Base-by-base conservation (phyloP, 2,888 invertebrate genomes). In the Epistrophe eligans region DNA sequence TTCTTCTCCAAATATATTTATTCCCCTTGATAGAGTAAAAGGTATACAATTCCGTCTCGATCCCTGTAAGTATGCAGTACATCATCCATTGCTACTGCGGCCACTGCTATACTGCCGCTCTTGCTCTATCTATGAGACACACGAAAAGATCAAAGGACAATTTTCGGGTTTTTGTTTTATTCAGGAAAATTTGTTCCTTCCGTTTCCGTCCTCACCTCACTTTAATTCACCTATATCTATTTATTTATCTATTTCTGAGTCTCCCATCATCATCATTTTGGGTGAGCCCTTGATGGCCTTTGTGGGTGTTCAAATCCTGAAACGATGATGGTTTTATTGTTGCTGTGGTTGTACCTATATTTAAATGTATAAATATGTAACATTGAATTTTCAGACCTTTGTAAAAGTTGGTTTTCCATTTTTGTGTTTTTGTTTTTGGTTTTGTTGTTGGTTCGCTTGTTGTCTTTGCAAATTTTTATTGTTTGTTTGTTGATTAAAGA, bases 71-170 rank as follows among this genome's bases (percentile, higher is more conserved):
- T 32, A 55, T 55, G 28, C 55, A 55, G n/a, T 15, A 55, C 55
- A 55, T 32, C 48, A 70, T 45, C 50, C 48, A 52, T 40, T n/a
- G 32, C 28, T 24, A 11, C 43, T 62, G 7, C 45, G 28, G 50
- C 50, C 24, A 11, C 28, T 55, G 13, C 13, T n/a, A n/a, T n/a
- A 24, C 24, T 17, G 32, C 45, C n/a, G 17, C 45, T 66, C 4
- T 17, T 57, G 66, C 40, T 52, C 24, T 66, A 73, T 60, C 64
- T 43, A 28, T 64, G 64, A 58, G 48, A 77, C 48, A 77, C 48
- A 72, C 55, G 55, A 85, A 85, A 85, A 81, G 81, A 85, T 81
- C 77, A 85, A 85, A 85, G 73, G 82, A 82, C 77, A 73, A 73
- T 70, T 82, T 62, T 85, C 55, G 67, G 62, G 76, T 57, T 66